A percentile compares a stretch with the other conserved stretches of the same genome.
Evolutionary conservation across 2,113 vertebrate species (phyloP).

Genomic region (Muntiacus reevesi): DNA sequence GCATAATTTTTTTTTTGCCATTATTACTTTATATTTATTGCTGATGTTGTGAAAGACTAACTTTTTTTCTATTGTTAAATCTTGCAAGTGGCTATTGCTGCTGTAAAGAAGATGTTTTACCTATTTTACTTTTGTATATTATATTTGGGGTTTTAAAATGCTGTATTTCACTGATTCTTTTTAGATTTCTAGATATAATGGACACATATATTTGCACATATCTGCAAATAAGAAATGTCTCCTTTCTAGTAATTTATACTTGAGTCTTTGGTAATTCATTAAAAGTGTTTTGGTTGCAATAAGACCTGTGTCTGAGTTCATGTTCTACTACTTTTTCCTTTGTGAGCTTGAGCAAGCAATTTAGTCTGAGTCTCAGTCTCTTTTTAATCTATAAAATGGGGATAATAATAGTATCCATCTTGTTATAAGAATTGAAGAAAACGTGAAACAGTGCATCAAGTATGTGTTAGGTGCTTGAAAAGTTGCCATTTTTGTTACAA

Average conservation of each 20-base stretch:
- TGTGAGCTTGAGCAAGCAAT: background rate
- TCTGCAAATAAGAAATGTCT: background rate
- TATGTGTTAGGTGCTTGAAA: background rate
- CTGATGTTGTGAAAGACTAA: background rate
- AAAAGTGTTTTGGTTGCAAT: background rate
- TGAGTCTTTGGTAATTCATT: background rate
- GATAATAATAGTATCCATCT: background rate
- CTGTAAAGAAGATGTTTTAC: background rate
- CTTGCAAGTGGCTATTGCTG: background rate
- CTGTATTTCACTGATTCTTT: background rate
- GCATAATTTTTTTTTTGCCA: background rate
- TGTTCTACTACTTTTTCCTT: background rate
- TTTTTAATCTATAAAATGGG: background rate
- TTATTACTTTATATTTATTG: background rate
- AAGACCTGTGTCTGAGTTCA: background rate
- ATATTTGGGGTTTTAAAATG: background rate
- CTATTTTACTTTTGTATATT: background rate
- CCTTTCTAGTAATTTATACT: background rate
- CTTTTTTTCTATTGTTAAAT: background rate
- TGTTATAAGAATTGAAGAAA: background rate
- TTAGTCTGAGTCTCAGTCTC: background rate
- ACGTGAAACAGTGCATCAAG: background rate
- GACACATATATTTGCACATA: background rate
- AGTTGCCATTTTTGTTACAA: background rate
- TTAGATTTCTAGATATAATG: background rate